Percentiles rank a stretch among this genome's conserved stretches.
These are phyloP conservation scores for Carassius auratus DNA, from an alignment of 2,113 vertebrate species.

Conservation along the genomic window DNA sequence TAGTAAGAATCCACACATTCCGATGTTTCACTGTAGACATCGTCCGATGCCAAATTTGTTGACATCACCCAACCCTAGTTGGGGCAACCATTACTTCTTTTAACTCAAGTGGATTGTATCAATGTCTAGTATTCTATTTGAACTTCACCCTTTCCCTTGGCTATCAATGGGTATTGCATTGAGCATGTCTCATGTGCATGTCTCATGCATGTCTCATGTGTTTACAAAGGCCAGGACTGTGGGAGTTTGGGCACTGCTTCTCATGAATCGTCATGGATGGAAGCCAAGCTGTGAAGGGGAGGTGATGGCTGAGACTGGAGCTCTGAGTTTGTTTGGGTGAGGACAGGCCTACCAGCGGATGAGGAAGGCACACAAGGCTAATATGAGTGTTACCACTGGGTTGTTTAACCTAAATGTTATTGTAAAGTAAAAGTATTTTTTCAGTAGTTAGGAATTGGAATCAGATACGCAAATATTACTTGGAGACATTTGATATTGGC, in stretches of 20 bases:
- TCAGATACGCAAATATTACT: too few relatives aligned
- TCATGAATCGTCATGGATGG: constrained; percentile 10
- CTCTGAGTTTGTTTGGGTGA: constrained; percentile 43
- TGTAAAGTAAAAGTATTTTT: too few relatives aligned
- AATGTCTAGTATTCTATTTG: background rate
- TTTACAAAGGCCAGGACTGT: constrained; percentile 33
- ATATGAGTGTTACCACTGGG: too few relatives aligned
- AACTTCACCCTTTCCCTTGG: constrained; percentile 14
- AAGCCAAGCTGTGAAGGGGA: constrained; percentile 15
- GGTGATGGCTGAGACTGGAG: background rate
- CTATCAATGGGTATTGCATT: constrained; percentile 21
- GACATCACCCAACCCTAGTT: too few relatives aligned
- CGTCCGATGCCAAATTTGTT: too few relatives aligned
- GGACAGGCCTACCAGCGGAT: constrained; percentile 5
- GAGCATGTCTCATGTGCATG: background rate
- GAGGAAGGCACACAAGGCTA: constrained; percentile 26
- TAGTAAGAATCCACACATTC: too few relatives aligned
- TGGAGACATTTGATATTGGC: too few relatives aligned
- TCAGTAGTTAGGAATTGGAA: too few relatives aligned
- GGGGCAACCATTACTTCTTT: background rate
- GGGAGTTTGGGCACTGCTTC: constrained; percentile 28
- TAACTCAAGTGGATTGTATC: background rate
- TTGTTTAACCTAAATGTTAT: too few relatives aligned
- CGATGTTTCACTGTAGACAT: too few relatives aligned
- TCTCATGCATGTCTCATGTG: background rate